Base-by-base conservation (phyloP, 64 coral and sea anemone species). In the Hydrozoanthus tunicans region DNA sequence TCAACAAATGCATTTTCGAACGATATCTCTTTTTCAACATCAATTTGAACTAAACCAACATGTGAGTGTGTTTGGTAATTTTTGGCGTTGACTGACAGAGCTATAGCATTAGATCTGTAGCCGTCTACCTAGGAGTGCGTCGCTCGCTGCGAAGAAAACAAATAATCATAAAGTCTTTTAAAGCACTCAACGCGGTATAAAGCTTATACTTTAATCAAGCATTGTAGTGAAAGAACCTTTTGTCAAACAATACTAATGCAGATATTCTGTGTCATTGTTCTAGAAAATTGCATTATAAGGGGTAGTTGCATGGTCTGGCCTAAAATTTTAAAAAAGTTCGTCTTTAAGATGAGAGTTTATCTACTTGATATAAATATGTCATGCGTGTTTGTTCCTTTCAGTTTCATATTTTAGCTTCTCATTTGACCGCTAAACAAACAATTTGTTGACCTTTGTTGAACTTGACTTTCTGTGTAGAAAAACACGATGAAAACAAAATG, bases 1-100 rank as follows among this genome's bases (percentile, higher is more conserved):
- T 88, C 84, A 88, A 74, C 84, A 88, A 61, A 88, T 74, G 17
- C 55, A 24, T 88, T 88, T 74, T 88, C 25, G 59, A 88, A 88
- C 74, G 84, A 88, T 88, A 43, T 61, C 14, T 60, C 68, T 59
- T 86, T 72, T 86, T 86, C 24, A 88, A 59, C 56, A 88, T 60
- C 12, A 74, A 75, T 59, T 59, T 25, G 6, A 88, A 32, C 55
- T 73, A 43, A 3, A 81, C 17, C 58, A 62, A 58, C 23, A 72
- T 70, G 84, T 88, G 55, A 73, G 60, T 75, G 5, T 73, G 26
- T 58, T 88, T 73, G 68, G 56, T 60, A 74, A 88, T 60, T 12
- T 43, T 73, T 75, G 5, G 7, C 57, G 84, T 13, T 88, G 84
- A 88, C 84, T 88, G 84, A 88, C 84, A 88, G 68, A 88, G 56